Conservation (phyloP, 2,888 invertebrate species). For the Heliconius cydno region DNA sequence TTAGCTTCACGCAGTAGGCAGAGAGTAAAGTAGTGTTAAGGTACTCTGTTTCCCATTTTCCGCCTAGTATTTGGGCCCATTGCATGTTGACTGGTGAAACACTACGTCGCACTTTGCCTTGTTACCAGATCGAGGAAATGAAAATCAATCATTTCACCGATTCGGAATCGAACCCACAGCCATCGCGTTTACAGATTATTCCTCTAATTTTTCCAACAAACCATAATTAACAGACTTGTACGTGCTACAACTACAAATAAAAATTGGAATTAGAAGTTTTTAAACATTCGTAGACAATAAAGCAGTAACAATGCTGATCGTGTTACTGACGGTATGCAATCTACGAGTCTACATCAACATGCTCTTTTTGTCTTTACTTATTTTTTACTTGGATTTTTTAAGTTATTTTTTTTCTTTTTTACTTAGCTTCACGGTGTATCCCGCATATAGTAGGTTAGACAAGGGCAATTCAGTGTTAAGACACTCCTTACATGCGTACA, state of each 20-base stretch:
- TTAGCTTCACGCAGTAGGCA: no score
- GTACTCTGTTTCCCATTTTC: no score
- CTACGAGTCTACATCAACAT: constrained; percentile 28
- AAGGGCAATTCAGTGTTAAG: not conserved
- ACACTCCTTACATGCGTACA: not conserved
- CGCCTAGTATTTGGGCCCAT: no score
- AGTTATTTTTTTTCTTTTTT: not conserved
- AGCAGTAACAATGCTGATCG: constrained; percentile 52
- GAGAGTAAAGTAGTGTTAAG: no score
- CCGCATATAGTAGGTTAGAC: not conserved
- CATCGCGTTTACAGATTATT: not conserved
- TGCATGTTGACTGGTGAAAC: no score
- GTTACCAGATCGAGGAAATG: no score
- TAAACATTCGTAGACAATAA: constrained; percentile 70
- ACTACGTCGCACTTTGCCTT: no score
- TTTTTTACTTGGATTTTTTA: not conserved
- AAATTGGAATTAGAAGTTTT: constrained; percentile 49
- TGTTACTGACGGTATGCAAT: constrained; percentile 43
- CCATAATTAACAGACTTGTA: not conserved
- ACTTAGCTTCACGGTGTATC: not conserved
- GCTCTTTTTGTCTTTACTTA: constrained; percentile 13
- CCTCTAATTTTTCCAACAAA: not conserved
- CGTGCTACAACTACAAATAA: not conserved
- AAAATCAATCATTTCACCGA: no score
- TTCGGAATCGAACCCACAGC: not conserved